Evolutionary conservation across 1,140 invertebrate species (phyloP).

Genomic region (Microplitis demolitor): DNA sequence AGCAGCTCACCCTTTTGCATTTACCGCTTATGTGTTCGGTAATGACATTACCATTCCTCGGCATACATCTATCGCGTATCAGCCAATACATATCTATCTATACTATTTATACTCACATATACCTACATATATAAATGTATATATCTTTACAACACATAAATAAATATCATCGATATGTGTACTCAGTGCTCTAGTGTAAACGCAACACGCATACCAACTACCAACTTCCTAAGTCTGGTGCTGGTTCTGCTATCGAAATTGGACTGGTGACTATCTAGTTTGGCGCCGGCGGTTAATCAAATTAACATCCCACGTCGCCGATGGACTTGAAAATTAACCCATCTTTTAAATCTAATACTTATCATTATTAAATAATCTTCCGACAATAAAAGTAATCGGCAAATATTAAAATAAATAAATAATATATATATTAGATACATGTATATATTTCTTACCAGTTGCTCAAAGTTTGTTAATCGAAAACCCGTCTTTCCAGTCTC

Average conservation of each 20-base stretch:
- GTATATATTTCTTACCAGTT: no score
- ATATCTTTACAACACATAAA: background rate
- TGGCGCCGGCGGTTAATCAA: slow-evolving; percentile 32
- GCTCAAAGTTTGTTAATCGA: no score
- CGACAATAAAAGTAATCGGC: background rate
- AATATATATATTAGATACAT: no score
- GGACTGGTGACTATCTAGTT: slow-evolving; percentile 31
- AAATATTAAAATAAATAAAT: no score
- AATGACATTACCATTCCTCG: slow-evolving; percentile 27
- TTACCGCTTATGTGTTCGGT: slow-evolving; percentile 7
- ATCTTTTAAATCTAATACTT: background rate
- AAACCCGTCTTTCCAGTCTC: slow-evolving; percentile 1
- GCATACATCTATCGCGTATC: background rate
- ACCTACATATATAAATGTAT: background rate
- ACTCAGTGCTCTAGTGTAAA: background rate
- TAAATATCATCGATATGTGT: background rate
- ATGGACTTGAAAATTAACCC: slow-evolving; percentile 17
- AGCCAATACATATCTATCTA: background rate
- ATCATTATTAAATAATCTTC: background rate
- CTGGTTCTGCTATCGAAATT: slow-evolving; percentile 26
- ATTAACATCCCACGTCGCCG: slow-evolving; percentile 27
- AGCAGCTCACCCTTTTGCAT: background rate
- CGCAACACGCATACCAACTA: slow-evolving; percentile 7
- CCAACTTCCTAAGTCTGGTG: slow-evolving; percentile 22
- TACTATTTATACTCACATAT: background rate